Evolutionary conservation across 2,113 vertebrate species (phyloP).

Genomic region (Willisornis vidua): DNA sequence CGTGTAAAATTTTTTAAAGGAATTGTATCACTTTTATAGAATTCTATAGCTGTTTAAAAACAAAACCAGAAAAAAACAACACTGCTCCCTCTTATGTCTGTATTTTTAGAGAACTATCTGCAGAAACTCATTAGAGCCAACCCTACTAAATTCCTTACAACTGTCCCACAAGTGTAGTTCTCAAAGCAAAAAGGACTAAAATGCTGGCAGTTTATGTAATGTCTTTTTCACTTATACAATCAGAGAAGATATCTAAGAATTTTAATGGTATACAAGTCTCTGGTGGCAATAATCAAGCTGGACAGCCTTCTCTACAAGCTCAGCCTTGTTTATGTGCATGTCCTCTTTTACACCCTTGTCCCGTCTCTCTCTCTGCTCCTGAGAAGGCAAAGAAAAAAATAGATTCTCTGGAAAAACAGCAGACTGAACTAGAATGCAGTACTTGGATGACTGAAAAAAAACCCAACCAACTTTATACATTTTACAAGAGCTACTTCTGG

Average conservation of each 20-base stretch:
- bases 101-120: not conserved
- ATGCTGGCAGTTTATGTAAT: conserved; percentile 6
- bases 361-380: not conserved
- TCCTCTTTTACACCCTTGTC: not conserved
- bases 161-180: conserved; percentile 26
- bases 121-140: not conserved
- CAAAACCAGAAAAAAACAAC: not conserved
- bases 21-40: not conserved
- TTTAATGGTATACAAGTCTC: not conserved
- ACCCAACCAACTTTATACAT: not conserved
- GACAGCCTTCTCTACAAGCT: not conserved
- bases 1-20: not conserved
- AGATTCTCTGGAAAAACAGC: not conserved
- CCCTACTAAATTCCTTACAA: conserved; percentile 28
- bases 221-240: conserved; percentile 25
- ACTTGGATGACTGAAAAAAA: not conserved
- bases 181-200: conserved; percentile 30
- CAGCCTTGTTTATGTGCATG: not conserved
- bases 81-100: not conserved
- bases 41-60: not conserved
- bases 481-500: not conserved
- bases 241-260: conserved; percentile 7
- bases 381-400: not conserved
- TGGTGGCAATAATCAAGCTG: not conserved
- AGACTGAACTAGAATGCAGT: not conserved